Base-by-base conservation (phyloP, 2,888 invertebrate species). In the Meganola albula region DNA sequence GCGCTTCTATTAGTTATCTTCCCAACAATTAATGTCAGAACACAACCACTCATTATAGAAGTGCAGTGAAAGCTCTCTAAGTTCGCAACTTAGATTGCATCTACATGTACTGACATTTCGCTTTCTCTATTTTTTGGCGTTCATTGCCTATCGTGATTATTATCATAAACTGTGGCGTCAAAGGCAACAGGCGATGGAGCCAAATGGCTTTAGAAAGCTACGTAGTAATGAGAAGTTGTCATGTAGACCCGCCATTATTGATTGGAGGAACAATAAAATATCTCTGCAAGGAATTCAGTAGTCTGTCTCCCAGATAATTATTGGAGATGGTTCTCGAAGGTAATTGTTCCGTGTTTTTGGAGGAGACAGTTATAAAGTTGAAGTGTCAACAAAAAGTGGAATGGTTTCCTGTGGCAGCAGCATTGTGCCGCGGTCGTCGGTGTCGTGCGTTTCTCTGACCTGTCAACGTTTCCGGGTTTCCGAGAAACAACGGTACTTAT, bases 11-110 rank as follows among this genome's bases (percentile, higher is more conserved):
- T 16, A 16, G 6, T 16, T 16, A 16, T 16, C 16, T 5, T 16
- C 4, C 16, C 16, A 16, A 4, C 16, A 16, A 6, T 5, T 5
- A 6, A 7, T 20, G 8, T n/a, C 8, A 33, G 39, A 39, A 26
- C 24, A 34, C 28, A 31, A 46, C 46, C 37, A 42, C 39, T 24
- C 47, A 41, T 40, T 36, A 40, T 36, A 43, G 39, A 46, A 40
- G 26, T 44, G 46, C 53, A 52, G 67, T 54, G 68, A 69, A 67
- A 68, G 66, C 43, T 26, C 44, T 54, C 55, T 56, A 53, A 46
- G 39, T 47, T 46, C 44, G 37, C 46, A 34, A 45, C 34, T 38
- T 37, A 42, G 53, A 60, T 62, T 56, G 62, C 61, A 59, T 58
- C 53, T 24, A 49, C 54, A 50, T 58, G 61, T 54, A 54, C 42